Evolutionary conservation across 2,113 vertebrate genomes (phyloP).

Genomic region (Tupaia chinensis): DNA sequence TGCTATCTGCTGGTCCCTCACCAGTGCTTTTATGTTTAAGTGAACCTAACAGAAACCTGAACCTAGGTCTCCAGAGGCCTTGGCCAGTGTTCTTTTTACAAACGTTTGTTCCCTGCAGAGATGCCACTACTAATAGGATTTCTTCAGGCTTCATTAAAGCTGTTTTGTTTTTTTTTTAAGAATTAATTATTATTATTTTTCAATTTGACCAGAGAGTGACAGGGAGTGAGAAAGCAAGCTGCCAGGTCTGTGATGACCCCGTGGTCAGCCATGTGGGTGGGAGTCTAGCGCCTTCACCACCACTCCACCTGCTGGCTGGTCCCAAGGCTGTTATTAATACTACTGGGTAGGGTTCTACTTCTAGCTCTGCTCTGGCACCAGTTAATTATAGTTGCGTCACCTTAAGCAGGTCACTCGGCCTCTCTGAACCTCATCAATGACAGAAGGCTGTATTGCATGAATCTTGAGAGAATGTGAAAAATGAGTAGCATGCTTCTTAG

Average conservation of each 20-base stretch:
- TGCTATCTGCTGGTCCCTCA: too few species aligned
- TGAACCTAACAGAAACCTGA: neutral
- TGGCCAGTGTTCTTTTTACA: rapidly evolving
- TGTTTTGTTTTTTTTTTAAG: too few species aligned
- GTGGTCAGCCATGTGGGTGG: too few species aligned
- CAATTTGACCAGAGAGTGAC: too few species aligned
- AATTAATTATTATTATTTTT: too few species aligned
- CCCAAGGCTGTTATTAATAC: too few species aligned
- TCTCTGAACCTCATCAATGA: neutral
- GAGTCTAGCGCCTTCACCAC: too few species aligned
- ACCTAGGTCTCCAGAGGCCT: neutral
- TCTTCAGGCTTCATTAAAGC: neutral
- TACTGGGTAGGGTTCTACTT: neutral
- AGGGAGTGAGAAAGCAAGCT: too few species aligned
- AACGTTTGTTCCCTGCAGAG: neutral
- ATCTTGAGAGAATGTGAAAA: neutral
- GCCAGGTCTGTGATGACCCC: too few species aligned
- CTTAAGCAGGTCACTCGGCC: neutral
- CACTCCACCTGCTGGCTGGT: too few species aligned
- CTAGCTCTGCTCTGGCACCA: neutral
- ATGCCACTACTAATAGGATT: neutral
- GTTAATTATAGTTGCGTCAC: neutral
- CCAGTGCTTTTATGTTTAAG: neutral
- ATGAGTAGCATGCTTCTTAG: neutral
- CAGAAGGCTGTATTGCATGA: neutral